These are phyloP conservation scores for Noturus placidus DNA, from an alignment of 2,113 vertebrate species.

Conservation along the genomic window DNA sequence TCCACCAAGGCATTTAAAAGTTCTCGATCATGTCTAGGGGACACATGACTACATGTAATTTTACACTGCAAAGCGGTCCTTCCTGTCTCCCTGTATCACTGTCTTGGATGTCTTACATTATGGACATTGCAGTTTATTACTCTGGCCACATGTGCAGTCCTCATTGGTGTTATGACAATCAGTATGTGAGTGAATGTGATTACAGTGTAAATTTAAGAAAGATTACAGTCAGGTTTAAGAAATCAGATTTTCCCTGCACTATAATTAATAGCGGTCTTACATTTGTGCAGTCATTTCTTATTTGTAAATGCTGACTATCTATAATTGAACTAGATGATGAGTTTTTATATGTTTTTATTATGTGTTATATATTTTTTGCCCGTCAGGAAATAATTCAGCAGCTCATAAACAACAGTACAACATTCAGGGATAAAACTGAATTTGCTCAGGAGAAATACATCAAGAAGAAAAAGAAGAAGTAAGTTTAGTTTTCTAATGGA, in stretches of 20 bases:
- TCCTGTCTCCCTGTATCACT: too few relatives aligned
- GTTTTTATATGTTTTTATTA: not conserved
- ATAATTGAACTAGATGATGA: not conserved
- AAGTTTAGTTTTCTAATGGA: slow-evolving; percentile 60
- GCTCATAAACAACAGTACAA: slow-evolving; percentile 95
- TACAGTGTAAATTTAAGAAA: not conserved
- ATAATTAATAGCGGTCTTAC: not conserved
- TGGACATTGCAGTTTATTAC: too few relatives aligned
- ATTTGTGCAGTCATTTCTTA: not conserved
- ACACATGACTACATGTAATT: too few relatives aligned
- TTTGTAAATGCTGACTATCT: not conserved
- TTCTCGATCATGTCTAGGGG: too few relatives aligned
- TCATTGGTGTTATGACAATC: not conserved
- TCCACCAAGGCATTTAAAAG: too few relatives aligned
- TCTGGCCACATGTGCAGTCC: too few relatives aligned
- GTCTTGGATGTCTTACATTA: too few relatives aligned
- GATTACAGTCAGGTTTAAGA: not conserved
- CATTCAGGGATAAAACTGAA: slow-evolving; percentile 93
- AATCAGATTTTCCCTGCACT: not conserved
- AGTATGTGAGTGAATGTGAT: not conserved
- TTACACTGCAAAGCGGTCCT: too few relatives aligned
- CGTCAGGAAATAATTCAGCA: slow-evolving; percentile 94
- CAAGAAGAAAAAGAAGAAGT: slow-evolving; percentile 99
- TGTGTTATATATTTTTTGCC: slow-evolving; percentile 41
- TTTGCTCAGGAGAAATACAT: slow-evolving; percentile 98